Percentiles rank a stretch among this genome's conserved stretches.
Conservation (phyloP, 2,888 invertebrate species). For the Apodemia mormo region DNA sequence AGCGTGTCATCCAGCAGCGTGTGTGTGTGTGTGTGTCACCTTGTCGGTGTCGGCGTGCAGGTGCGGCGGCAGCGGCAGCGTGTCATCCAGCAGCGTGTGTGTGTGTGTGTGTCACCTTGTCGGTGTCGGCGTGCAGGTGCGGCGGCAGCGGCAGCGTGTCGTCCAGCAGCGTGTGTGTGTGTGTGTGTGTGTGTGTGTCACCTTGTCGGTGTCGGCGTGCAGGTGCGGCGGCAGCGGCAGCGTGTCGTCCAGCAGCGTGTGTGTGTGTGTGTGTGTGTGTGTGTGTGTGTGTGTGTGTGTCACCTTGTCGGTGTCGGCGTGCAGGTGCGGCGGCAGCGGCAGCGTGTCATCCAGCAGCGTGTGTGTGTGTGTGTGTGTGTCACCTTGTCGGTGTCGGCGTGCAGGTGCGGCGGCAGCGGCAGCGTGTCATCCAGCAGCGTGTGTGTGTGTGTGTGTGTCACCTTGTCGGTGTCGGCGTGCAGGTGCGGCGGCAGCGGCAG, state of each 20-base stretch:
- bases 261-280: too few species aligned
- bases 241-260: constrained; percentile 54
- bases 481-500: constrained; percentile 39
- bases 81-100: constrained; percentile 60
- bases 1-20: constrained; percentile 54
- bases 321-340: constrained; percentile 39
- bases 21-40: not conserved
- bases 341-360: constrained; percentile 54
- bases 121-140: not conserved
- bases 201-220: not conserved
- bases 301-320: not conserved
- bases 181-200: not conserved
- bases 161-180: constrained; percentile 58
- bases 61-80: constrained; percentile 40
- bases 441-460: not conserved
- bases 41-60: not conserved
- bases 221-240: constrained; percentile 39
- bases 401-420: constrained; percentile 39
- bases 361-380: not conserved
- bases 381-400: not conserved
- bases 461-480: not conserved
- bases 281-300: not conserved
- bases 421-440: constrained; percentile 54
- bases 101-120: not conserved
- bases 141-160: constrained; percentile 46